Base-by-base conservation (phyloP, 35 echinoderm and acorn worm species). In the Stichopus chloronotus region DNA sequence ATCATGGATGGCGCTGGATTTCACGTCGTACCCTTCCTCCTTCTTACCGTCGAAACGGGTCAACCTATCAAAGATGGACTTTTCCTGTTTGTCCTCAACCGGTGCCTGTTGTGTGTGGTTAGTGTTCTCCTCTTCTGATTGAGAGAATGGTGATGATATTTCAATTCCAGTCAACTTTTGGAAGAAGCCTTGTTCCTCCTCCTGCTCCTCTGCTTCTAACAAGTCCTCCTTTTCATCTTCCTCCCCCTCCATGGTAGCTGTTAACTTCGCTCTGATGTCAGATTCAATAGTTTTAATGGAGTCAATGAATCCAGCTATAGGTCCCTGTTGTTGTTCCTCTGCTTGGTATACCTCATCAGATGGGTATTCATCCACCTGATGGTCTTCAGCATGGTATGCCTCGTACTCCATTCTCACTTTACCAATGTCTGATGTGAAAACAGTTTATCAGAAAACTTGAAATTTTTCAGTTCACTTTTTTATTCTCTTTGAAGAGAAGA, bases 111-210 rank as follows among this genome's bases (percentile, higher is more conserved):
- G 61, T 55, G 86, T 23, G 52, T 71, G 19, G 59, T 71, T 71
- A 30, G 59, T 89, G 2, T 89, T 61, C 61, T 89, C 87, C 52
- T 83, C 55, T 12, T 25, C 22, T 21, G 7, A 10, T 71, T 89
- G 87, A 43, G 87, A 71, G 57, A 89, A 89, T 23, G 87, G 87
- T 17, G 87, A 89, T 12, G 87, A 53, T 54, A 89, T 89, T 54
- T 89, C 87, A 72, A 89, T 24, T 52, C 87, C 87, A 0, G 87
- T 89, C 87, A 89, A 52, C 65, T 89, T 89, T 72, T 71, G 57
- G 52, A 89, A 89, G 5, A 89, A 14, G 19, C 87, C 55, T 19
- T 89, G 19, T 54, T 87, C 84, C 53, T 89, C 87, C 61, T 89
- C 87, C 9, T 59, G 25, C 9, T 72, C n/a, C 25, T 30, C 65